These are phyloP conservation scores for Notechis scutatus DNA, from an alignment of 2,113 vertebrate species.

Conservation along the genomic window DNA sequence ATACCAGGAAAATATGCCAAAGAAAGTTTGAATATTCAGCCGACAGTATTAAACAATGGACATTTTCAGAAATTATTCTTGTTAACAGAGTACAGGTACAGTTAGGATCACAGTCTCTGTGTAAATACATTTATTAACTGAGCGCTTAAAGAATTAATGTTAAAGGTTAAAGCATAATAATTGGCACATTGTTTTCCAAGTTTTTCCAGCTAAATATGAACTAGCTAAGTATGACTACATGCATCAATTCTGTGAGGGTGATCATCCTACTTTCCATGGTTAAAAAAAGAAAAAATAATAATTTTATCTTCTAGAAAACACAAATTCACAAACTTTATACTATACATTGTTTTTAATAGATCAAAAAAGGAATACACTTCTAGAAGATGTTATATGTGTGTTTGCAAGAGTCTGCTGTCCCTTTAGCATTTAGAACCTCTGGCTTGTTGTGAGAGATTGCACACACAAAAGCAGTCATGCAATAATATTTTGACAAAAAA, in stretches of 20 bases:
- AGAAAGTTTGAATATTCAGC: not conserved
- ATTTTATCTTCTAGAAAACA: not conserved
- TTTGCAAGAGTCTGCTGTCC: not conserved
- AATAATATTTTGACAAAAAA: not conserved
- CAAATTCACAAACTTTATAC: not conserved
- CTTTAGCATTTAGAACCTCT: not conserved
- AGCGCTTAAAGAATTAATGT: not conserved
- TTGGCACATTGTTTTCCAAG: not conserved
- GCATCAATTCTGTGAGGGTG: not conserved
- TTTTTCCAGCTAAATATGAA: not conserved
- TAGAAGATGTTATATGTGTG: not conserved
- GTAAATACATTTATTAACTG: not conserved
- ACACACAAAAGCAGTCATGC: not conserved
- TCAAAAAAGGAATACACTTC: not conserved
- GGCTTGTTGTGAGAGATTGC: not conserved
- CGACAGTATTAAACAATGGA: not conserved
- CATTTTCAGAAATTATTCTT: not conserved
- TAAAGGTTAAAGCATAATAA: not conserved
- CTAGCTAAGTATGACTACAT: not conserved
- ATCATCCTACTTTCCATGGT: not conserved
- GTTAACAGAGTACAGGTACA: not conserved
- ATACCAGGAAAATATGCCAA: not conserved
- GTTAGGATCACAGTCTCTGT: not conserved
- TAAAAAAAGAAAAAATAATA: not conserved
- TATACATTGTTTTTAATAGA: not conserved